Base-by-base conservation (phyloP, 2,113 vertebrate genomes). In the Ptychochromis oligacanthus region DNA sequence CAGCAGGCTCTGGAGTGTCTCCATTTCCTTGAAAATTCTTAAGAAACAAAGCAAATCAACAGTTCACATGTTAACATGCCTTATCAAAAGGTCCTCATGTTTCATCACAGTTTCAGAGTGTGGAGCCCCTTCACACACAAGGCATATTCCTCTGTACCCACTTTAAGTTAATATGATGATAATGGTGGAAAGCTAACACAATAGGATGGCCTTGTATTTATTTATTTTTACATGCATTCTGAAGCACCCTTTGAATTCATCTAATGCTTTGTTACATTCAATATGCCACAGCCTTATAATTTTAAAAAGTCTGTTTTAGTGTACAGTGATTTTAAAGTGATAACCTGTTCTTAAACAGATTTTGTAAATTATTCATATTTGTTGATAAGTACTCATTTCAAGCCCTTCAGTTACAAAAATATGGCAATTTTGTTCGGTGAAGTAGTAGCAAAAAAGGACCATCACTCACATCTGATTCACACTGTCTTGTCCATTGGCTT, bases 381-480 rank as follows among this genome's bases (percentile, higher is more conserved):
- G 17, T 34, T 72, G 31, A 72, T n/a, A 11, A 72, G 17, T 34
- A 52, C 46, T 72, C 26, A 54, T 58, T 55, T 0, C 12, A 46
- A 13, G 52, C 34, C 28, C 14, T 59, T 82, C 31, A 62, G 2
- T 22, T 62, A 22, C 2, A 43, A 56, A 80, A 72, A 43, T 46
- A 26, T 81, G 5, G 5, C 15, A 24, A 49, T 5, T 77, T 4
- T 49, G 6, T 15, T 22, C 1, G 13, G 8, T 38, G 2, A 67
- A 59, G 22, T 28, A 55, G 5, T 3, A 40, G 14, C 11, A 75
- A 85, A 87, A 57, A 36, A 40, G 1, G 3, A 60, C 31, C 14
- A 85, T 24, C 7, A 95, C 96, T 95, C 79, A 96, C 96, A 94
- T 14, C 15, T 93, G 18, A 91, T 93, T 95, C 92, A 90, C 94